phyloP scores from a whole-genome alignment of 2,797 vertebrate genomes.

The Botia kubotai region DNA sequence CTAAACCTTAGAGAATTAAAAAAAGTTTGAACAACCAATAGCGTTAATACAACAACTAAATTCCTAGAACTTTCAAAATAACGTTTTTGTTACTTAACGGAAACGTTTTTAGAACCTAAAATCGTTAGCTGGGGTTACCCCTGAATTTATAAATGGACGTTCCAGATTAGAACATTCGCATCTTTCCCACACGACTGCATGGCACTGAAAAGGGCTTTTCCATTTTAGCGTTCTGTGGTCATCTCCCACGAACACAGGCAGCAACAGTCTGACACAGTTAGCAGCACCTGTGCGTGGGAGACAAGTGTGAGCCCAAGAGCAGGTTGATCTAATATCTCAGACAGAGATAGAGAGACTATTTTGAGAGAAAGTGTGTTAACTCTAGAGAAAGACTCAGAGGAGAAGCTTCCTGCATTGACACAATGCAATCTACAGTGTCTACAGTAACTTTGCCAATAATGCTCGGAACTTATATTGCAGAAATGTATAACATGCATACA shows the following conservation, averaged over 20 bases:
- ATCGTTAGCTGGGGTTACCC: neutral
- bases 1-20: too few relatives aligned
- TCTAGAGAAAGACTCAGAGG: neutral
- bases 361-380: neutral
- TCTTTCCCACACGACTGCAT: neutral
- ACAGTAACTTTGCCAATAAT: neutral
- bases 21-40: too few relatives aligned
- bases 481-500: neutral
- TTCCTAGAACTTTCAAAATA: too few relatives aligned
- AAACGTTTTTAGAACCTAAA: too few relatives aligned
- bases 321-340: constrained; percentile 35
- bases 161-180: neutral
- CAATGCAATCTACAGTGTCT: neutral
- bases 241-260: constrained; percentile 34
- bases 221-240: constrained; percentile 27
- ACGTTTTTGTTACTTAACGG: too few relatives aligned
- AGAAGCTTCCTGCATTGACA: constrained; percentile 26
- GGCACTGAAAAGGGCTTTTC: constrained; percentile 32
- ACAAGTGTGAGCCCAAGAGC: constrained; percentile 11
- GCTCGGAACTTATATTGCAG: neutral
- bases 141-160: neutral
- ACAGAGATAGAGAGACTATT: constrained; percentile 4
- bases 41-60: too few relatives aligned
- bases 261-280: constrained; percentile 17
- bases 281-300: constrained; percentile 35